Evolutionary conservation across 2,113 vertebrate genomes (phyloP).

Genomic region (Ellobius talpinus): DNA sequence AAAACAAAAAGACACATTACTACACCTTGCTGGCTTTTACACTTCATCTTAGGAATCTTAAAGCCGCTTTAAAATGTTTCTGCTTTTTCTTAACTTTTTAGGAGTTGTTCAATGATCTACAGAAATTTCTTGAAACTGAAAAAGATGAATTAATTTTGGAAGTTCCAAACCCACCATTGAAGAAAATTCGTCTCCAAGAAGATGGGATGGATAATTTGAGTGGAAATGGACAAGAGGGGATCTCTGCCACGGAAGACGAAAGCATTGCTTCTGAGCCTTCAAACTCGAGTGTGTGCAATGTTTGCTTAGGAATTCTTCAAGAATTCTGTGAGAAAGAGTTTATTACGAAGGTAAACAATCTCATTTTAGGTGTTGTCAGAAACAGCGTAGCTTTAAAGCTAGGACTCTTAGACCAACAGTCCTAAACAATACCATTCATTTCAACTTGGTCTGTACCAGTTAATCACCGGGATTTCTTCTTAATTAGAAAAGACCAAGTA

Average conservation of each 20-base stretch:
- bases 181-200: conserved; percentile 90
- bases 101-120: conserved; percentile 90
- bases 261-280: neutral
- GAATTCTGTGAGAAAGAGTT: conserved; percentile 89
- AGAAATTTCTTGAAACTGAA: conserved; percentile 85
- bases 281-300: conserved; percentile 86
- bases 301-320: conserved; percentile 96
- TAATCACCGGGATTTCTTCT: neutral
- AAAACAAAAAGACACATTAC: neutral
- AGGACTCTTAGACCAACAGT: neutral
- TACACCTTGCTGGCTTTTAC: neutral
- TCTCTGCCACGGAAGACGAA: neutral
- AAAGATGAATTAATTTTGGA: conserved; percentile 75
- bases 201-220: conserved; percentile 27
- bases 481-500: neutral
- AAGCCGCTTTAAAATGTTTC: conserved; percentile 14
- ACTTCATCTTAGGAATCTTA: conserved; percentile 21
- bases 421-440: neutral
- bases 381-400: neutral
- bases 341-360: conserved; percentile 89
- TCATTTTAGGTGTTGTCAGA: neutral
- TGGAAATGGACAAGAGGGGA: conserved; percentile 67
- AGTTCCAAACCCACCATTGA: conserved; percentile 88
- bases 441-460: neutral
- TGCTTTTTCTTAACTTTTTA: conserved; percentile 77